phyloP scores from a whole-genome alignment of 1,140 invertebrate genomes.

The Plodia interpunctella region DNA sequence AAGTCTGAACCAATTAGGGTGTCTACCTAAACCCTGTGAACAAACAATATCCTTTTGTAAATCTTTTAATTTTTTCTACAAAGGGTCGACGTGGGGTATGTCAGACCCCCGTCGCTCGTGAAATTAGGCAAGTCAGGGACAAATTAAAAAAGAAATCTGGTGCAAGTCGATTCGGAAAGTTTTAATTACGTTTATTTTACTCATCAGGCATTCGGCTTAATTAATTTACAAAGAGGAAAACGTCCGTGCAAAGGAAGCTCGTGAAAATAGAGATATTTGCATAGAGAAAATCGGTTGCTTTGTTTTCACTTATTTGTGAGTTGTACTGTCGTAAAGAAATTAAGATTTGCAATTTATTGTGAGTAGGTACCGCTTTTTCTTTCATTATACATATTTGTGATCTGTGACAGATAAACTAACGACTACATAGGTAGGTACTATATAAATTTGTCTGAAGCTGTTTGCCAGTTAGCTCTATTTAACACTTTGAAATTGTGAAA shows the following conservation, averaged over 20 bases:
- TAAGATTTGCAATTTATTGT: too few relatives aligned
- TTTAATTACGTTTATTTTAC: slow-evolving; percentile 75
- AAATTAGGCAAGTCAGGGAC: slow-evolving; percentile 61
- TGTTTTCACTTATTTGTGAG: background rate
- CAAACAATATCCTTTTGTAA: slow-evolving; percentile 26
- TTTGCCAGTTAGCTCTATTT: too few relatives aligned
- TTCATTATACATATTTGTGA: too few relatives aligned
- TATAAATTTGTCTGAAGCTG: too few relatives aligned
- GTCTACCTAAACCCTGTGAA: background rate
- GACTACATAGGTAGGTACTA: too few relatives aligned
- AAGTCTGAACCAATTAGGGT: background rate
- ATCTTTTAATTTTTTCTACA: slow-evolving; percentile 38
- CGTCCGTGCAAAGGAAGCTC: slow-evolving; percentile 11
- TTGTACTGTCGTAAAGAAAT: too few relatives aligned
- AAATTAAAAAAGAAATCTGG: slow-evolving; percentile 75
- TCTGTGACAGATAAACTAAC: too few relatives aligned
- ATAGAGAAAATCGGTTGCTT: background rate
- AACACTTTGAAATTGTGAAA: too few relatives aligned
- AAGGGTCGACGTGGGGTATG: slow-evolving; percentile 57
- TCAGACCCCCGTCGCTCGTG: slow-evolving; percentile 61
- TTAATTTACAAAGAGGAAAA: slow-evolving; percentile 44
- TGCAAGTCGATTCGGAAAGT: slow-evolving; percentile 65
- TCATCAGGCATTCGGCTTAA: slow-evolving; percentile 54
- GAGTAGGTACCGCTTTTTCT: too few relatives aligned
- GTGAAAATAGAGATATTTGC: background rate